These are phyloP conservation scores for Sarcoramphus papa DNA, from an alignment of 2,797 vertebrate genomes.

Conservation along the genomic window DNA sequence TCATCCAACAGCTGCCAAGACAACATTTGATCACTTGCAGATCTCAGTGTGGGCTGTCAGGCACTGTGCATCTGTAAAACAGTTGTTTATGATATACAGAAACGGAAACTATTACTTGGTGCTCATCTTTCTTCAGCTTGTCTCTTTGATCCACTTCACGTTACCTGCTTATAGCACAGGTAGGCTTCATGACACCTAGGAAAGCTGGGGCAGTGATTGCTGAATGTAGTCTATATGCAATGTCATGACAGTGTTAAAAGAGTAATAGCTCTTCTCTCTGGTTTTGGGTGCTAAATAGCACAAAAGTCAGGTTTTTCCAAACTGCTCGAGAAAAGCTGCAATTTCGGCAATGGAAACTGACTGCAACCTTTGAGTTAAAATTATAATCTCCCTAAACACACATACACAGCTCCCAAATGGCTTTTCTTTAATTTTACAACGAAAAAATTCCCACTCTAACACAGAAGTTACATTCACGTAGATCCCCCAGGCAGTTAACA, in stretches of 20 bases:
- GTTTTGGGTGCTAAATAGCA: background rate
- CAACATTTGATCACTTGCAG: background rate
- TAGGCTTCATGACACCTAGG: background rate
- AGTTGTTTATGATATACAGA: background rate
- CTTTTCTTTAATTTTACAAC: background rate
- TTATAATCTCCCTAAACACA: background rate
- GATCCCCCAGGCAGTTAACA: background rate
- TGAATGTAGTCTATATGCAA: background rate
- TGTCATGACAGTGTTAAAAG: background rate
- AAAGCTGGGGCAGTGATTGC: background rate
- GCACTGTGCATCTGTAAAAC: background rate
- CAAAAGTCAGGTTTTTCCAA: no score
- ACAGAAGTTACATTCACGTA: fast-evolving
- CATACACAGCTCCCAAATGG: background rate
- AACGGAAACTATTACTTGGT: background rate
- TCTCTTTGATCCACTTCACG: background rate
- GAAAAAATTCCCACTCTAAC: background rate
- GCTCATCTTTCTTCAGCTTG: background rate
- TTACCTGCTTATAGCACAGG: background rate
- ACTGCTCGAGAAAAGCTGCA: background rate
- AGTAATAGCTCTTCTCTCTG: background rate
- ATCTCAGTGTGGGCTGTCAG: background rate
- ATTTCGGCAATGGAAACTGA: background rate
- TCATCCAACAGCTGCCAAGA: background rate
- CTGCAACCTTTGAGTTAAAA: background rate